Evolutionary conservation across 1,140 invertebrate species (phyloP).

Genomic region (Saccostrea echinata): DNA sequence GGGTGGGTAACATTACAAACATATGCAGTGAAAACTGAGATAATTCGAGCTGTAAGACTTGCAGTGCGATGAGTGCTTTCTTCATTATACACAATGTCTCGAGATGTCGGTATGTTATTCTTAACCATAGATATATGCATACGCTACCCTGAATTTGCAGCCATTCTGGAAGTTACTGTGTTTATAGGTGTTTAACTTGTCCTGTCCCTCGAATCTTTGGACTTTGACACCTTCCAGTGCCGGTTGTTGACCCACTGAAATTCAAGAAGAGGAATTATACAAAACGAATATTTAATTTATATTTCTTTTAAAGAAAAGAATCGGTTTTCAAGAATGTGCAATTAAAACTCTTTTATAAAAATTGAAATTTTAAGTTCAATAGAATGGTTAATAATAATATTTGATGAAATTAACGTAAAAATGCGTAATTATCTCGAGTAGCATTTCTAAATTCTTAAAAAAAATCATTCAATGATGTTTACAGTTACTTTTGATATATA

Average conservation of each 20-base stretch:
- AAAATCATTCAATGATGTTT: background rate
- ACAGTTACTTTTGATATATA: background rate
- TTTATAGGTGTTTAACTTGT: background rate
- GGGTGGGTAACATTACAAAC: no score
- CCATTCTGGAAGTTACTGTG: conserved; percentile 48
- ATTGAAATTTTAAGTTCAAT: background rate
- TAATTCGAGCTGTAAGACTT: background rate
- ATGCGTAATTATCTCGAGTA: background rate
- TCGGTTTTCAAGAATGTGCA: background rate
- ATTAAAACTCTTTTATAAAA: background rate
- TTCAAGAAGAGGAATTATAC: background rate
- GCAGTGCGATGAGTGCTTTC: background rate
- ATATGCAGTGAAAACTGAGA: background rate
- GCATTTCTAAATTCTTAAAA: conserved; percentile 1
- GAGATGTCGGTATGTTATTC: background rate
- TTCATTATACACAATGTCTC: background rate
- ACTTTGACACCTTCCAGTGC: background rate
- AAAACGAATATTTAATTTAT: background rate
- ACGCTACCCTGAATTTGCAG: conserved; percentile 67
- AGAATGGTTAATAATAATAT: background rate
- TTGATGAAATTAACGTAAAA: background rate
- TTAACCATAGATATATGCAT: no score
- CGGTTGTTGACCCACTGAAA: background rate
- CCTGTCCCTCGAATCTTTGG: background rate
- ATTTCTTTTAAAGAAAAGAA: background rate